These are phyloP conservation scores for Procambarus virginalis DNA, from an alignment of 1,140 invertebrate genomes.

Conservation along the genomic window DNA sequence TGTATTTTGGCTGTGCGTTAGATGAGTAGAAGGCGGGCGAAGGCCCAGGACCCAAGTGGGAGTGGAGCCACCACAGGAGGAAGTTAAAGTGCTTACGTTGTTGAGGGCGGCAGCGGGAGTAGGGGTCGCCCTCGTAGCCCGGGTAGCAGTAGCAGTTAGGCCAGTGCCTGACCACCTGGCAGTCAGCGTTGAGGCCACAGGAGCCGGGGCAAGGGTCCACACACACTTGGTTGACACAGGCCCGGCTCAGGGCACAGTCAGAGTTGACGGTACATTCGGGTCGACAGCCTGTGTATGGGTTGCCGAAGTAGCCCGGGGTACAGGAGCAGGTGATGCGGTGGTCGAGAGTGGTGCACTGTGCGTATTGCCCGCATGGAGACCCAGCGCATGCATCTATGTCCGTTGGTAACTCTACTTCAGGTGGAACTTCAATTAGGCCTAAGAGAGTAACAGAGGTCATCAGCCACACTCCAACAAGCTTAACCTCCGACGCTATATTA, in stretches of 20 bases:
- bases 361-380: slow-evolving; percentile 76
- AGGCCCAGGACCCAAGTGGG: too few species aligned
- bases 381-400: slow-evolving; percentile 53
- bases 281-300: slow-evolving; percentile 87
- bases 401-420: slow-evolving; percentile 20
- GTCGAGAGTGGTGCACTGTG: slow-evolving; percentile 69
- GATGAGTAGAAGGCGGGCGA: too few species aligned
- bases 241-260: slow-evolving; percentile 86
- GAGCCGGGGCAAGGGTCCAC: slow-evolving; percentile 82
- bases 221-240: slow-evolving; percentile 81
- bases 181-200: slow-evolving; percentile 85
- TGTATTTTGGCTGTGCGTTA: too few species aligned
- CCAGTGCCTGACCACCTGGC: slow-evolving; percentile 83
- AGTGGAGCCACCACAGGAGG: too few species aligned
- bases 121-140: slow-evolving; percentile 74
- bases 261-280: slow-evolving; percentile 83
- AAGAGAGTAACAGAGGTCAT: background rate
- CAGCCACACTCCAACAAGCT: background rate
- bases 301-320: slow-evolving; percentile 85
- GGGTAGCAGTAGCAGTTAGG: slow-evolving; percentile 75
- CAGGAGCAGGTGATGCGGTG: slow-evolving; percentile 82
- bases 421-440: background rate
- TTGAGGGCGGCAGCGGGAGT: slow-evolving; percentile 72
- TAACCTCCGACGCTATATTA: too few species aligned
- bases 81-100: slow-evolving; percentile 37